A percentile compares a stretch with the other conserved stretches of the same genome.
These are phyloP conservation scores for Notarius quadriscutis DNA, from an alignment of 2,113 vertebrate genomes.

Conservation along the genomic window DNA sequence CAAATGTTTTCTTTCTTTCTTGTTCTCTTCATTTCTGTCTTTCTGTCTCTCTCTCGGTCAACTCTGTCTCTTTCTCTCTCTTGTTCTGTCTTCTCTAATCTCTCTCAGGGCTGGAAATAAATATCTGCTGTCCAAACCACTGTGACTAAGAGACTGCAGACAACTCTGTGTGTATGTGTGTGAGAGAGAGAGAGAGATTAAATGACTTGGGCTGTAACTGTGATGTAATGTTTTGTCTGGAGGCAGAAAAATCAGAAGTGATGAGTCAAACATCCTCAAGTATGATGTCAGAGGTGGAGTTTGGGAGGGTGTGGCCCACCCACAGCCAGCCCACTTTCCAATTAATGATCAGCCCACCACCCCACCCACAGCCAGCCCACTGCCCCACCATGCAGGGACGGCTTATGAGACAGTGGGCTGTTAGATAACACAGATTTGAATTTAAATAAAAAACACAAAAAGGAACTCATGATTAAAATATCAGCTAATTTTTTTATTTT, in stretches of 20 bases:
- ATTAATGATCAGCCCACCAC: background rate
- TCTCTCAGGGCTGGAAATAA: background rate
- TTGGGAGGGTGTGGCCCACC: background rate
- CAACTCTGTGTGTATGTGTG: background rate
- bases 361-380: background rate
- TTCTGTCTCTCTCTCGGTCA: background rate
- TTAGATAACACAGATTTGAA: background rate
- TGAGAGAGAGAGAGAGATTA: background rate
- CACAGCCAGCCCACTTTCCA: background rate
- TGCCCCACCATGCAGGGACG: background rate
- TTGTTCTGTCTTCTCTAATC: background rate
- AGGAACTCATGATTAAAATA: background rate
- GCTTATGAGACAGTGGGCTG: too few species aligned
- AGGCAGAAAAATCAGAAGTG: background rate
- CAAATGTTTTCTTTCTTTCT: background rate
- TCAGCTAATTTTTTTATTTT: background rate
- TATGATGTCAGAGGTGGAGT: background rate
- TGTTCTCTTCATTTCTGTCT: background rate
- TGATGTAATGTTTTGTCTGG: conserved; percentile 21
- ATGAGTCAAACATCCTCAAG: background rate
- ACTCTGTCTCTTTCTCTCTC: background rate
- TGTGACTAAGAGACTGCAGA: conserved; percentile 3
- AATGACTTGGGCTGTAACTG: background rate
- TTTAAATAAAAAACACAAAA: background rate
- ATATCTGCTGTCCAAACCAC: background rate